Conservation (phyloP, 2,797 vertebrate genomes). For the Podarcis siculus region DNA sequence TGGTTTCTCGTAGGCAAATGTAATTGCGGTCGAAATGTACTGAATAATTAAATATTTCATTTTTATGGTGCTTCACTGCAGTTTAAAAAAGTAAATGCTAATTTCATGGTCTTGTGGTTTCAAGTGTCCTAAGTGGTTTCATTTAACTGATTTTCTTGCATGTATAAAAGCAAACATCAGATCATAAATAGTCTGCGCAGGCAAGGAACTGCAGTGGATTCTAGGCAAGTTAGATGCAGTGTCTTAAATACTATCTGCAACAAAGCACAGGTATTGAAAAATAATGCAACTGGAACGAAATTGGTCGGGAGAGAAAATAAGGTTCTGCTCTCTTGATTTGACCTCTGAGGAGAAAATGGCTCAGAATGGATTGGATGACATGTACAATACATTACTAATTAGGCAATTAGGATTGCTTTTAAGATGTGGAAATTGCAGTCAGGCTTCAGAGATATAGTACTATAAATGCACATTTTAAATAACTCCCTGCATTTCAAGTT, state of each 20-base stretch:
- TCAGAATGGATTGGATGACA: constrained; percentile 13
- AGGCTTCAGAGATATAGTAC: constrained; percentile 22
- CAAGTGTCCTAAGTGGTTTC: neutral
- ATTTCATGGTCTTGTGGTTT: constrained; percentile 16
- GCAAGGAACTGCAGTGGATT: constrained; percentile 38
- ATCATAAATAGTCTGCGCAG: constrained; percentile 45
- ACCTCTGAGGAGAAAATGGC: neutral
- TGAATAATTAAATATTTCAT: constrained; percentile 29
- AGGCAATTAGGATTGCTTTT: neutral
- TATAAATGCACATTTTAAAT: constrained; percentile 44
- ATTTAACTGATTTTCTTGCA: neutral
- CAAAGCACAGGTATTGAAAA: neutral
- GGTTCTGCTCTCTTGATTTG: neutral
- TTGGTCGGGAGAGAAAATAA: neutral
- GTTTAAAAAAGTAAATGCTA: constrained; percentile 13
- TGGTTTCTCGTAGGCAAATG: neutral
- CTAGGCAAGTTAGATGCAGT: constrained; percentile 34
- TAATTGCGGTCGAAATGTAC: neutral
- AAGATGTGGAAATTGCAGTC: constrained; percentile 19
- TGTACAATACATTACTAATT: neutral
- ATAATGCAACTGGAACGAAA: neutral
- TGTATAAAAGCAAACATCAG: constrained; percentile 17
- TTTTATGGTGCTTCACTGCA: constrained; percentile 14
- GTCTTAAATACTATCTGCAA: neutral
- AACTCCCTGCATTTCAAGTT: constrained; percentile 9